Evolutionary conservation across 2,797 vertebrate genomes (phyloP), one percentile per base, ranked within the genome.

Genomic region (Poeciliopsis presidionis): DNA sequence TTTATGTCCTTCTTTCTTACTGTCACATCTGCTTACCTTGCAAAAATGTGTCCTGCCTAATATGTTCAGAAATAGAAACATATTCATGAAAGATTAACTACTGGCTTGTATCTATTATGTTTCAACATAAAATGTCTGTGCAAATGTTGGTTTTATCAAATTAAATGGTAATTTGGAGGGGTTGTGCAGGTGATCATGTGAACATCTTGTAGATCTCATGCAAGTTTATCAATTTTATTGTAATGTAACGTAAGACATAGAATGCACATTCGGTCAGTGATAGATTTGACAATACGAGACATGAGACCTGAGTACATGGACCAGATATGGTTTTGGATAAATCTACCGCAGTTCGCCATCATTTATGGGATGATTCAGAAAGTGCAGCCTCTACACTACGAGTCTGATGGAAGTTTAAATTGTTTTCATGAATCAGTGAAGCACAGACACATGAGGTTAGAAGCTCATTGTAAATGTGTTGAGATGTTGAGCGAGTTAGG

Each of bases 221-320:
- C 22, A 22, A 72, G 63, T 61, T 82, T 22, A 14, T 75, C 16
- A 65, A 45, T 82, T 79, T 80, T 77, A 80, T 86, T 86, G 83
- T 49, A 22, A 55, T 74, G 69, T 85, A 61, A 63, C 57, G 63
- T 84, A 61, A 63, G 57, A 61, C 81, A 74, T 79, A 82, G 78
- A 85, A 89, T 88, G 79, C 80, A 79, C 84, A 89, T 84, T 39
- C 70, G 72, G 47, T 78, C 86, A 78, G 75, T 72, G 73, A 89
- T 55, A 80, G 75, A 30, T 87, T 79, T 67, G 76, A 72, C 78
- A 70, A 80, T 47, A 76, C 18, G 75, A 73, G 80, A 83, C 57
- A 78, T 82, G 72, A 76, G 74, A 83, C 81, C 83, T 87, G 25
- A 87, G 82, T 78, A 86, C 82, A 81, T 30, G 81, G 75, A 89